phyloP scores from a whole-genome alignment of 92 coral and sea anemone species.

The Muricea muricata region DNA sequence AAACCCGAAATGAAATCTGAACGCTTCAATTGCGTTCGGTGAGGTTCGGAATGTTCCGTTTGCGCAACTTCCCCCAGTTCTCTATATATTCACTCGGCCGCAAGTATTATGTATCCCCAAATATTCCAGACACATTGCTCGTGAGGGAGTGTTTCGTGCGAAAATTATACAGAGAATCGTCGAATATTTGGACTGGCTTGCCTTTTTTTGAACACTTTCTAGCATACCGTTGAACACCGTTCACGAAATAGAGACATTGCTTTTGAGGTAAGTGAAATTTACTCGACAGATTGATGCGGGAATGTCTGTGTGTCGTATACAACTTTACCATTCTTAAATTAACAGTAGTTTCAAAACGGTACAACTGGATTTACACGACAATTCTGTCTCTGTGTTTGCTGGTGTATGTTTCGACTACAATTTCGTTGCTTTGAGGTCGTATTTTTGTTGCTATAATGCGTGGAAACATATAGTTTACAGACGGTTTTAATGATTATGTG shows the following conservation, averaged over 20 bases:
- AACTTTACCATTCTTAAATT: neutral
- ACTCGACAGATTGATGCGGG: neutral
- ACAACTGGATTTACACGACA: neutral
- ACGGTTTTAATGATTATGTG: no score
- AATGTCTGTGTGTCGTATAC: neutral
- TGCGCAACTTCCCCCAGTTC: neutral
- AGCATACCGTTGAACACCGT: neutral
- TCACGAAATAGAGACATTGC: neutral
- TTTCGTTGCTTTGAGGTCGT: neutral
- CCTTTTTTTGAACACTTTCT: conserved; percentile 9
- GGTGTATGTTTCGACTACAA: neutral
- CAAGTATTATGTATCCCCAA: neutral
- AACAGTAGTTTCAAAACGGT: neutral
- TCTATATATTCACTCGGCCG: neutral
- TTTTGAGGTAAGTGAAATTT: neutral
- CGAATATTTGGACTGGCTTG: neutral
- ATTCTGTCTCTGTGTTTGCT: neutral
- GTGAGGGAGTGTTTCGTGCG: conserved; percentile 3
- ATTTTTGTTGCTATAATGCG: neutral
- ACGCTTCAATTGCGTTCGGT: neutral
- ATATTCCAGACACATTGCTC: conserved; percentile 29
- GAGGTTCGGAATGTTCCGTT: neutral
- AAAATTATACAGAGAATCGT: neutral
- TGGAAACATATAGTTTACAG: neutral
- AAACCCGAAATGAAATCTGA: no score